phyloP scores from a whole-genome alignment of 2,888 invertebrate species.

The Dasypogon diadema region DNA sequence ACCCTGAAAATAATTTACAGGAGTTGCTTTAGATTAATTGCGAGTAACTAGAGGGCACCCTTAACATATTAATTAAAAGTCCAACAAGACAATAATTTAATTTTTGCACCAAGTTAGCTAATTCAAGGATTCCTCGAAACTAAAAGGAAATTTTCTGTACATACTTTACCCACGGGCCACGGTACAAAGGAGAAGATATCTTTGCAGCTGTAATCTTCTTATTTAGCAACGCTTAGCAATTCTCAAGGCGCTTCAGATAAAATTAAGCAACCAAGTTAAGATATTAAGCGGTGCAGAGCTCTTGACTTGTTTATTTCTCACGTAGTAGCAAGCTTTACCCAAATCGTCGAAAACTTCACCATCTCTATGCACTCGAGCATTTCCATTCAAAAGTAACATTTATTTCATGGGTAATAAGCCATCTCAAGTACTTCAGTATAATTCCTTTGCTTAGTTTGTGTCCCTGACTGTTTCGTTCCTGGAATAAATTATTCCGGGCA shows the following conservation, averaged over 20 bases:
- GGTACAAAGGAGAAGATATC: neutral
- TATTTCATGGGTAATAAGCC: conserved; percentile 51
- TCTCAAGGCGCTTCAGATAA: conserved; percentile 45
- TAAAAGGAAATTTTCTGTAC: neutral
- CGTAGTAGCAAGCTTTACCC: conserved; percentile 49
- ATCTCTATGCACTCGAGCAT: conserved; percentile 48
- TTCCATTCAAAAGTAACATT: conserved; percentile 48
- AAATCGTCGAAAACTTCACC: conserved; percentile 50
- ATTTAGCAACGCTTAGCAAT: conserved; percentile 33
- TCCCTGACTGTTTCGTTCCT: conserved; percentile 22
- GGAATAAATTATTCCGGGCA: conserved; percentile 51
- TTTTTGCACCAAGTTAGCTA: too few species aligned
- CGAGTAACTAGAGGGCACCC: neutral
- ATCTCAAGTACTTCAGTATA: conserved; percentile 33
- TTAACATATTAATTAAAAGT: neutral
- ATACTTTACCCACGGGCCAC: neutral
- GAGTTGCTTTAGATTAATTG: too few species aligned
- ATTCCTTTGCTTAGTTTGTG: conserved; percentile 14
- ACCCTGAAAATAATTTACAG: too few species aligned
- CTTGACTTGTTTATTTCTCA: conserved; percentile 48
- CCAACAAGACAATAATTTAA: neutral
- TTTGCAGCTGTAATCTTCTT: conserved; percentile 28
- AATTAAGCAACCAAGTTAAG: conserved; percentile 48
- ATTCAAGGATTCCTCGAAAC: neutral
- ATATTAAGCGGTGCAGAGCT: conserved; percentile 50